Evolutionary conservation across 2,797 vertebrate genomes (phyloP).

Genomic region (Channa striata): DNA sequence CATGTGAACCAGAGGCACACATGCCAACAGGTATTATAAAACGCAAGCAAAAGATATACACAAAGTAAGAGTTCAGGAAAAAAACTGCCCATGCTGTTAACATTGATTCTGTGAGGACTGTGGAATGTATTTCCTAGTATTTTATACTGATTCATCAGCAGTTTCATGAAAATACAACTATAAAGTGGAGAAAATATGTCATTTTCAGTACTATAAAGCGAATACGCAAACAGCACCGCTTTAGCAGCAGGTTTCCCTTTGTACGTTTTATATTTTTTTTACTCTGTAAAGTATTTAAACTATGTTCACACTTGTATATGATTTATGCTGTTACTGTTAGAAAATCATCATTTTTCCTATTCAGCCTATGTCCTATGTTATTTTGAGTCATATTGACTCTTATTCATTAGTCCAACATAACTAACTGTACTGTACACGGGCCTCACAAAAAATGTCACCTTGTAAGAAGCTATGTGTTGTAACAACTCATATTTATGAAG

Average conservation of each 20-base stretch:
- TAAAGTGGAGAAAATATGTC: background rate
- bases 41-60: conserved; percentile 34
- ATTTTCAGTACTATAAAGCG: conserved; percentile 2
- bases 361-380: conserved; percentile 60
- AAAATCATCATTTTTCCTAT: conserved; percentile 46
- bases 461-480: conserved; percentile 39
- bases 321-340: conserved; percentile 47
- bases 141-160: background rate
- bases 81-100: background rate
- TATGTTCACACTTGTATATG: conserved; percentile 58
- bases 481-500: conserved; percentile 74
- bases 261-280: conserved; percentile 65
- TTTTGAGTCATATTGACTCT: conserved; percentile 92
- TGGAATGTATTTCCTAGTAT: background rate
- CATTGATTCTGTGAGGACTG: too few relatives aligned
- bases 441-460: conserved; percentile 54
- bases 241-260: conserved; percentile 41
- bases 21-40: conserved; percentile 22
- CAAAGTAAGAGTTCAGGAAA: conserved; percentile 4
- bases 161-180: conserved; percentile 4
- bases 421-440: conserved; percentile 73
- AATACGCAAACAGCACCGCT: conserved; percentile 29
- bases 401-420: conserved; percentile 51
- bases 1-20: conserved; percentile 25
- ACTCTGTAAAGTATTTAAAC: conserved; percentile 81